These are phyloP conservation scores for Sphaerophoria taeniata DNA, from an alignment of 2,888 invertebrate species.

Conservation along the genomic window DNA sequence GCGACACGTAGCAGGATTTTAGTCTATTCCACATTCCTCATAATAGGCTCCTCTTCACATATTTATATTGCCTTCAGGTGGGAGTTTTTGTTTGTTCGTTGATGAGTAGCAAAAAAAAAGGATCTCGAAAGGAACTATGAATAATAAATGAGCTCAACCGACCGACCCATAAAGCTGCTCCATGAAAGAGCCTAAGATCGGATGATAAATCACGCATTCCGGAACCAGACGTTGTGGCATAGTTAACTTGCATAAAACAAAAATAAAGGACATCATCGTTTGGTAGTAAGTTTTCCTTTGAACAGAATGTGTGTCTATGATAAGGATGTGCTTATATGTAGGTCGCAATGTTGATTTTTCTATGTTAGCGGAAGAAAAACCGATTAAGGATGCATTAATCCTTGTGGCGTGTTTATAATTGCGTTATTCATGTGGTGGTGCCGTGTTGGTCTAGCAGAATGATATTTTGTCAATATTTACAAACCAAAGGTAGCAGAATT, in stretches of 20 bases:
- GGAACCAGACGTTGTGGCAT: conserved; percentile 25
- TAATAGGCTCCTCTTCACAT: neutral
- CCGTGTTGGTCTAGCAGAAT: neutral
- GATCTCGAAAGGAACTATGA: conserved; percentile 40
- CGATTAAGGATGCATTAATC: conserved; percentile 22
- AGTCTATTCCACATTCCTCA: no score
- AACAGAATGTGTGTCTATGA: neutral
- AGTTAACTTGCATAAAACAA: neutral
- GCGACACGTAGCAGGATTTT: conserved; percentile 46
- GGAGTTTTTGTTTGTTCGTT: neutral
- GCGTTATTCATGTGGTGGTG: neutral
- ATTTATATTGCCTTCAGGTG: conserved; percentile 18
- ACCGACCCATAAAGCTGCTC: conserved; percentile 48
- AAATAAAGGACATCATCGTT: neutral
- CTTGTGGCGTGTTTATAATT: conserved; percentile 33
- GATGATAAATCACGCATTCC: conserved; percentile 62
- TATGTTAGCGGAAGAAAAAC: neutral
- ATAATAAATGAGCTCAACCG: conserved; percentile 56
- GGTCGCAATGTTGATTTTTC: neutral
- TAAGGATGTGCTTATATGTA: neutral
- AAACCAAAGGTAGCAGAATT: conserved; percentile 36
- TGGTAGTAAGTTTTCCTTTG: conserved; percentile 8
- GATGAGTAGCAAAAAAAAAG: neutral
- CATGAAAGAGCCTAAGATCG: conserved; percentile 42
- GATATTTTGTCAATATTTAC: conserved; percentile 67